phyloP scores from a whole-genome alignment of 2,888 invertebrate genomes.

The Microctonus hyperodae region DNA sequence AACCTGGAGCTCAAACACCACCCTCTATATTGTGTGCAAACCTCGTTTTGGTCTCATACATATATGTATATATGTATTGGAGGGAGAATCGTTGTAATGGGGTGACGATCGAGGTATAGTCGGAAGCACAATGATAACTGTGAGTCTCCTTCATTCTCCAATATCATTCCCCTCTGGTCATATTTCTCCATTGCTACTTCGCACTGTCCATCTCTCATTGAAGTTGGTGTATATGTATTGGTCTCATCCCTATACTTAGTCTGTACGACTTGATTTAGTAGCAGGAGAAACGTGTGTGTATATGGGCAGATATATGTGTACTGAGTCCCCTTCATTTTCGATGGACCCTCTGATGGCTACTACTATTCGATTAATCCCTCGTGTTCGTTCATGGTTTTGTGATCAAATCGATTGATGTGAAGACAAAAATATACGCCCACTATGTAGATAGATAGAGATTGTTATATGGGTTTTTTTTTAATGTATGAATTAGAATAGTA shows the following conservation, averaged over 20 bases:
- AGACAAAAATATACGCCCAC: slow-evolving; percentile 33
- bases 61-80: neutral
- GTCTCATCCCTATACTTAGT: slow-evolving; percentile 16
- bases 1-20: slow-evolving; percentile 30
- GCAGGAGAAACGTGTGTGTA: slow-evolving; percentile 14
- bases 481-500: neutral
- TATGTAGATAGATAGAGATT: neutral
- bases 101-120: slow-evolving; percentile 54
- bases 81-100: slow-evolving; percentile 48
- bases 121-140: slow-evolving; percentile 42
- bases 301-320: neutral
- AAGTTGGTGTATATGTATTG: slow-evolving; percentile 13
- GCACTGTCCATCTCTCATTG: slow-evolving; percentile 27
- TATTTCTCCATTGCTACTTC: slow-evolving; percentile 28
- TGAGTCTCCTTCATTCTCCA: slow-evolving; percentile 27
- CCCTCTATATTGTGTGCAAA: slow-evolving; percentile 24
- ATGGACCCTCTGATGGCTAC: slow-evolving; percentile 40
- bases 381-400: slow-evolving; percentile 45
- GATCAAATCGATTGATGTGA: slow-evolving; percentile 45
- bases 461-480: too few species aligned
- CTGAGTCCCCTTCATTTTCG: slow-evolving; percentile 32
- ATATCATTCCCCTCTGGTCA: slow-evolving; percentile 24
- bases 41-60: slow-evolving; percentile 29
- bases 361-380: slow-evolving; percentile 44
- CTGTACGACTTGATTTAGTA: slow-evolving; percentile 44